Evolutionary conservation across 2,888 invertebrate genomes (phyloP).

Genomic region (Neoitamus cyanurus): DNA sequence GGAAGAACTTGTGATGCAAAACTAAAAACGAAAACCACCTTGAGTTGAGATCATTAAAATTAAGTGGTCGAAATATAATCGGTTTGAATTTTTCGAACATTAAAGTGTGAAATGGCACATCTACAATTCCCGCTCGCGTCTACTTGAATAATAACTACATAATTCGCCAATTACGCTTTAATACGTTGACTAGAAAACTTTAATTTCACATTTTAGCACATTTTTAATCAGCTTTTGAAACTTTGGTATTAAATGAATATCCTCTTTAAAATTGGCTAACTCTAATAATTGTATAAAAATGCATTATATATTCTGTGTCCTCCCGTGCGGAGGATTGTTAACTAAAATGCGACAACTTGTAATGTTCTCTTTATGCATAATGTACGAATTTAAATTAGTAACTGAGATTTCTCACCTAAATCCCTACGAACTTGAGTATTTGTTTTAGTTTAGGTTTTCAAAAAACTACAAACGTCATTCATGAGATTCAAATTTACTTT

Average conservation of each 20-base stretch:
- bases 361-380: background rate
- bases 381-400: background rate
- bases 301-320: background rate
- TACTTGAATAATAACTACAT: constrained; percentile 3
- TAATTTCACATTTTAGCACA: constrained; percentile 28
- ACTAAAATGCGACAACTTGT: background rate
- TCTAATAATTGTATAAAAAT: constrained; percentile 35
- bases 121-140: background rate
- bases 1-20: too few species aligned
- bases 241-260: constrained; percentile 41
- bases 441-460: background rate
- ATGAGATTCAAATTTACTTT: constrained; percentile 5
- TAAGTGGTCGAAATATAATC: background rate
- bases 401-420: background rate
- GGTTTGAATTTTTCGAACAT: background rate
- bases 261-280: constrained; percentile 4
- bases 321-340: background rate
- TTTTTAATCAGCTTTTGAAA: constrained; percentile 20
- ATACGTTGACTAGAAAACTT: constrained; percentile 34
- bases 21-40: background rate
- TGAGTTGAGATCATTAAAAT: background rate
- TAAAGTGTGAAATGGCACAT: constrained; percentile 12
- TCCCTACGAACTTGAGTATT: background rate
- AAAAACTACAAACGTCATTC: background rate
- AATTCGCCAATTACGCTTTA: background rate